Base-by-base conservation (phyloP, 2,113 vertebrate genomes). In the Phylloscopus trochiloides region DNA sequence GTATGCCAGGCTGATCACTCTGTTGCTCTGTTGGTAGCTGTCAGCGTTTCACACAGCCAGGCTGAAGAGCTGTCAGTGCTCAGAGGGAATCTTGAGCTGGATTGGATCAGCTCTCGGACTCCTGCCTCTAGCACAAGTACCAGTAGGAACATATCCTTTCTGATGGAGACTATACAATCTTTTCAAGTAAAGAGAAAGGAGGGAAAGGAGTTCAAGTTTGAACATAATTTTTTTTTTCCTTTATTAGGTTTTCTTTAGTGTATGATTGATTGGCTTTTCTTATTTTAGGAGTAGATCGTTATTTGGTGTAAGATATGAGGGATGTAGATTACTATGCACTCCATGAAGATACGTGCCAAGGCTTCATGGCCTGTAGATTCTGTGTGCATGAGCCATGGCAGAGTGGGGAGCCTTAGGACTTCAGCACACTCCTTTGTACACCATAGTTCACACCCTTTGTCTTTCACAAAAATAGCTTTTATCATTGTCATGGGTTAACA, bases 281-380 rank as follows among this genome's bases (percentile, higher is more conserved):
- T 28, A 16, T n/a, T 71, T 34, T 54, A 32, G 43, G 26, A 36
- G 34, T 52, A 28, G 28, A 24, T 43, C 75, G 26, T 31, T 78
- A 1, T 59, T 63, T 85, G 6, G 4, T 81, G 3, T 42, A 58
- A 72, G 38, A 6, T 45, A 15, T 3, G 40, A 63, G 17, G n/a
- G 38, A 15, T 58, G 11, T 63, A 48, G 20, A 18, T 82, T 62
- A 17, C 32, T 72, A 10, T 34, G 31, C 26, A 3, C 7, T 79
- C 14, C n/a, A 15, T 57, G 25, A 90, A 82, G 50, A 29, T 59
- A 12, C 0, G 0, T 68, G 40, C 28, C 25, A 19, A 31, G n/a
- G 13, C 17, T 71, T 89, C 61, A 32, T 42, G 52, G 19, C 21
- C 21, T 36, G 3, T 65, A 5, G 43, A 31, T 78, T 51, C 28